Evolutionary conservation across 2,888 invertebrate genomes (phyloP).

Genomic region (Noctuana brunneofusca): DNA sequence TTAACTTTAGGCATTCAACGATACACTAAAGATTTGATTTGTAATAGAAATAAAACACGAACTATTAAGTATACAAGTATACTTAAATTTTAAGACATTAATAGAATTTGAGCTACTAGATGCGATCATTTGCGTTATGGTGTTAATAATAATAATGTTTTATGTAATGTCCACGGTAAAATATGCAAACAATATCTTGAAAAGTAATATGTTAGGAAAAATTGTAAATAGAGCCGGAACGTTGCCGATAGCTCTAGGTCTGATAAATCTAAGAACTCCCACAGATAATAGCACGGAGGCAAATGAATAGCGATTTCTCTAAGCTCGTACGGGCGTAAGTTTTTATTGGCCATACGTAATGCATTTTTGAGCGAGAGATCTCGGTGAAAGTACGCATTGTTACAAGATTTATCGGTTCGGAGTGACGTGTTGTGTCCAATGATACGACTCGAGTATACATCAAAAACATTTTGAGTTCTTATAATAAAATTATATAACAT

Average conservation of each 20-base stretch:
- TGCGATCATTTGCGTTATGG: too few species aligned
- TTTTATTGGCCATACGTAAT: slow-evolving; percentile 33
- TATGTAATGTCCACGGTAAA: too few species aligned
- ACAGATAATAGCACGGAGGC: slow-evolving; percentile 20
- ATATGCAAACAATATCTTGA: too few species aligned
- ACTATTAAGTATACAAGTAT: too few species aligned
- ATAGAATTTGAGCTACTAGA: too few species aligned
- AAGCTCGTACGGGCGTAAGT: slow-evolving; percentile 29
- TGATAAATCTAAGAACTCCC: slow-evolving; percentile 7
- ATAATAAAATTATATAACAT: not conserved
- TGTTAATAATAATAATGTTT: too few species aligned
- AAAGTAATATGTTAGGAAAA: not conserved
- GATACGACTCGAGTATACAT: too few species aligned
- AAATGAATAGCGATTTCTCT: slow-evolving; percentile 33
- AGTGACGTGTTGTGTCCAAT: slow-evolving; percentile 37
- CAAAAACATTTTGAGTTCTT: not conserved
- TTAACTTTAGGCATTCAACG: too few species aligned
- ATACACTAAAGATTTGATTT: too few species aligned
- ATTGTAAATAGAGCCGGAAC: not conserved
- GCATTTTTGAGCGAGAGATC: slow-evolving; percentile 35
- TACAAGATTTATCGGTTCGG: slow-evolving; percentile 39
- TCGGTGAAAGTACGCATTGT: slow-evolving; percentile 51
- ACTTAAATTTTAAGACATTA: too few species aligned
- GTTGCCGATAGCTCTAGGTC: not conserved
- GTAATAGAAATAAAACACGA: too few species aligned